These are phyloP conservation scores for Microchrysa polita DNA, from an alignment of 2,888 invertebrate species.

Conservation along the genomic window DNA sequence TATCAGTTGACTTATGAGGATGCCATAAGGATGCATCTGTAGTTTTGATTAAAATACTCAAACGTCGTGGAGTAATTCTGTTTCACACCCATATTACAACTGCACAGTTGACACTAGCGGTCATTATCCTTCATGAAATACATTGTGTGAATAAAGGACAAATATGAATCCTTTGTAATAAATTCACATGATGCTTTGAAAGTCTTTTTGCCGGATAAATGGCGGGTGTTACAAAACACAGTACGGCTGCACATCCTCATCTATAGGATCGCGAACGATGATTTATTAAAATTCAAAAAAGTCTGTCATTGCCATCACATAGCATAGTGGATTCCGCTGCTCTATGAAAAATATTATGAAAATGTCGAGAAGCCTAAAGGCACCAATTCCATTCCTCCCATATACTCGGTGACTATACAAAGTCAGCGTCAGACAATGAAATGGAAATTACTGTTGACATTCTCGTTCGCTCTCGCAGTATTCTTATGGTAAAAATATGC, in stretches of 20 bases:
- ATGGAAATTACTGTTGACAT: constrained; percentile 40
- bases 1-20: too few species aligned
- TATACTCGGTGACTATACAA: too few species aligned
- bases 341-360: constrained; percentile 26
- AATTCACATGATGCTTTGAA: neutral
- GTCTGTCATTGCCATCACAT: constrained; percentile 45
- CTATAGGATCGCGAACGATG: constrained; percentile 40
- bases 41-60: too few species aligned
- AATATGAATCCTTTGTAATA: neutral
- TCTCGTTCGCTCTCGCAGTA: constrained; percentile 10
- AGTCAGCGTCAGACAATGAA: constrained; percentile 14
- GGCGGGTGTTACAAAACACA: constrained; percentile 5
- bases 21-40: too few species aligned
- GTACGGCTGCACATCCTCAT: neutral
- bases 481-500: constrained; percentile 1
- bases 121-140: constrained; percentile 12
- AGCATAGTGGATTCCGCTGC: too few species aligned
- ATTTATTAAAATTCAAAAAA: constrained; percentile 51
- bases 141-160: constrained; percentile 2
- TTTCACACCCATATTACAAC: neutral
- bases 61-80: too few species aligned
- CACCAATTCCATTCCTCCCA: constrained; percentile 8
- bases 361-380: constrained; percentile 23
- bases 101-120: neutral
- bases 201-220: constrained; percentile 7